Base-by-base conservation (phyloP, 2,888 invertebrate species). In the Invenusta paracnida region DNA sequence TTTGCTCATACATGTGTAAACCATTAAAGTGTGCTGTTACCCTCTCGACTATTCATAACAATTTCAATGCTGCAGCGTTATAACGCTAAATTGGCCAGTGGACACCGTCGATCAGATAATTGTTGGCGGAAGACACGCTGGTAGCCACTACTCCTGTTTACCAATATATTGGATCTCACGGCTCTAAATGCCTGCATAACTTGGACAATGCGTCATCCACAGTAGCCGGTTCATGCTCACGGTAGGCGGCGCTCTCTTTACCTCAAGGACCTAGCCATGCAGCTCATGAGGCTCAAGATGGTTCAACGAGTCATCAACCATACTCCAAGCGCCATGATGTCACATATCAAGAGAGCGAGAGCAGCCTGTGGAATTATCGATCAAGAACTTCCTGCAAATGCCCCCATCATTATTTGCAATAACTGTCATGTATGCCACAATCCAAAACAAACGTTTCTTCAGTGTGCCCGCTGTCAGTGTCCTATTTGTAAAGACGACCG, bases 251-350 rank as follows among this genome's bases (percentile, higher is more conserved):
- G 48, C 48, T 48, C 5, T 48, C 48, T 48, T 48, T 48, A 48
- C 48, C 48, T 48, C 48, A 73, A 73, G 17, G 73, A 73, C 27
- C 73, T 73, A 73, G 73, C 25, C 73, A 73, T 73, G 73, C 23
- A 73, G 27, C 73, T 73, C 73, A 73, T 73, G 73, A 73, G 73
- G 23, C 73, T 25, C 5, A 13, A 23, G 73, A 73, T 73, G 17
- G 73, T 73, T 73, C 27, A 23, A 73, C 5, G 73, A 73, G 73
- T 73, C 73, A 73, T 73, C 73, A 73, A 73, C 73, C 25, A 73
- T 73, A 73, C 73, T 73, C 73, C 73, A 73, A 73, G 73, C 73
- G 5, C 73, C 73, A 73, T 73, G 73, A 73, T 73, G 73, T 73
- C 73, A 73, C 73, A 73, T 73, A 23, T 73, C 73, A 73, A 23